A percentile compares a stretch with the other conserved stretches of the same genome.
Evolutionary conservation across 2,797 vertebrate genomes (phyloP).

Genomic region (Spatula versicolor): DNA sequence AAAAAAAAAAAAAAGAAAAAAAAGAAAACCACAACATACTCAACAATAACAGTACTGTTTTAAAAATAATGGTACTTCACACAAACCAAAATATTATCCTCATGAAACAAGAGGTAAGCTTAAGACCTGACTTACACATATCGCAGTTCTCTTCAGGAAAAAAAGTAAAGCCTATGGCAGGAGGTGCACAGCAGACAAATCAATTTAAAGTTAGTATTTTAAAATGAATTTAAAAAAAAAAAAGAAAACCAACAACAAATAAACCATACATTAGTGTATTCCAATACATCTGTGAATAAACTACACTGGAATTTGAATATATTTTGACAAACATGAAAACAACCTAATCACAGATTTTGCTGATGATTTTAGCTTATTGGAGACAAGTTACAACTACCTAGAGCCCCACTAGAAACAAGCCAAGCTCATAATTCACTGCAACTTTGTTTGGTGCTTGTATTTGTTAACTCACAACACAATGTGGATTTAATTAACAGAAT

Average conservation of each 20-base stretch:
- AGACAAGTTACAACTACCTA: background rate
- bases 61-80: conserved; percentile 14
- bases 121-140: conserved; percentile 1
- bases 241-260: background rate
- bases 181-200: background rate
- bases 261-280: background rate
- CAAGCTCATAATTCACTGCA: background rate
- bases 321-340: background rate
- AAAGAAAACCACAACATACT: background rate
- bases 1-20: background rate
- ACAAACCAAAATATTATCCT: conserved; percentile 54
- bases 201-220: conserved; percentile 32
- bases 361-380: background rate
- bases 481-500: background rate
- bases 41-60: conserved; percentile 23
- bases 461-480: background rate
- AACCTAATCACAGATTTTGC: background rate
- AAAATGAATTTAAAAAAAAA: background rate
- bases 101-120: conserved; percentile 18
- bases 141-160: conserved; percentile 43
- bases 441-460: background rate
- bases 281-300: background rate
- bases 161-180: conserved; percentile 39
- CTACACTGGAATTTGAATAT: background rate
- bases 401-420: background rate